Evolutionary conservation across 2,888 invertebrate species (phyloP), one percentile per base, ranked within the genome.

Genomic region (Amblyjoppa proteus): DNA sequence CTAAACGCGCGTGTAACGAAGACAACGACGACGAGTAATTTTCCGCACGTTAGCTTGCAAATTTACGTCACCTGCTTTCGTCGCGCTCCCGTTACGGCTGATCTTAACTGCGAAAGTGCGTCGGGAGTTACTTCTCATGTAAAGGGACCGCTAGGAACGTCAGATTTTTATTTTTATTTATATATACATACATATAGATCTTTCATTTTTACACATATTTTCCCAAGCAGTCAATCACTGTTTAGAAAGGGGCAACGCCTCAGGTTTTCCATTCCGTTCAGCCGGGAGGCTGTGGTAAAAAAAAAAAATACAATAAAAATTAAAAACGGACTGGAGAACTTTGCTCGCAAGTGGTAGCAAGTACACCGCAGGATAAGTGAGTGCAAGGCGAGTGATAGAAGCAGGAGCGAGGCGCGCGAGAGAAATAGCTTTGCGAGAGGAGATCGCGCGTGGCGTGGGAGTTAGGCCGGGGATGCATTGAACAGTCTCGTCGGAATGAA

Each of bases 391-490:
- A 66, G 61, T 68, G 41, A 49, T 66, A 70, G 79, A 82, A 82
- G 83, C 87, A 88, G 85, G 86, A 86, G 88, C 84, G 81, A 88
- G 66, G 77, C 82, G 77, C 78, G 81, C 86, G 83, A 87, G 83
- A 87, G 85, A 87, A 79, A 87, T 81, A 80, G 74, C 79, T 69
- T 70, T 69, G 82, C 75, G 79, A 80, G 84, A 77, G 88, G 87
- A 79, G 70, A 85, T 85, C 85, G 89, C 91, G 90, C 91, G 91
- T 91, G 91, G 91, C 92, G 92, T 92, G 90, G 92, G 92, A 91
- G 92, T 91, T 85, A 58, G 74, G 76, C 86, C 89, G 88, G 89
- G 88, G 90, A 90, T 90, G 89, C 90, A 90, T 75, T 56, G 78
- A 85, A 77, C 78, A 28, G 77, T 66, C 85, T 88, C 89, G 89